A percentile compares a stretch with the other conserved stretches of the same genome.
Evolutionary conservation across 2,113 vertebrate genomes (phyloP).

Genomic region (Propithecus coquereli): DNA sequence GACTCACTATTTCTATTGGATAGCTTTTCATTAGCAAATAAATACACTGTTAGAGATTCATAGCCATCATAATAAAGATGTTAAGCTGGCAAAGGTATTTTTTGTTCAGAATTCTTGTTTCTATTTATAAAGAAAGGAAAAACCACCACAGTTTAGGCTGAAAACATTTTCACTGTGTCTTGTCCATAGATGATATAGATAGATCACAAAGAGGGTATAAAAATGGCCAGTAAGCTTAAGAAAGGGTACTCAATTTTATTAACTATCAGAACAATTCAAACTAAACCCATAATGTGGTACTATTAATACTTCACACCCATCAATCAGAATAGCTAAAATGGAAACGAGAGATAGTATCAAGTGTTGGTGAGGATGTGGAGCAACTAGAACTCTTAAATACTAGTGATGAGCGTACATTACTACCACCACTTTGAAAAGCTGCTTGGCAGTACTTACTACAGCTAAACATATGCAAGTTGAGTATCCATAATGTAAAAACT

Average conservation of each 20-base stretch:
- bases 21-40: not conserved
- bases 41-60: not conserved
- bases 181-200: not conserved
- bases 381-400: not conserved
- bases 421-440: not conserved
- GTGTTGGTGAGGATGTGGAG: not conserved
- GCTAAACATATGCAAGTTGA: not conserved
- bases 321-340: not conserved
- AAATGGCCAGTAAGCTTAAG: not conserved
- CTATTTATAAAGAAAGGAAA: not conserved
- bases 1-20: not conserved
- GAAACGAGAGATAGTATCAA: not conserved
- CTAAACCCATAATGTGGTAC: not conserved
- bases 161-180: not conserved
- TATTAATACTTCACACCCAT: not conserved
- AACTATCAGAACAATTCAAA: not conserved
- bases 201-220: not conserved
- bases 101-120: conserved; percentile 13
- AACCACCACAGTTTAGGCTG: not conserved
- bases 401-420: not conserved
- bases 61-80: not conserved
- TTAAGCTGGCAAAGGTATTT: not conserved
- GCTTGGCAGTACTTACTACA: not conserved
- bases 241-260: not conserved
- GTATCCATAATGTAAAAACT: not conserved